Evolutionary conservation across 2,888 invertebrate genomes (phyloP).

Genomic region (Dryococelus australis): DNA sequence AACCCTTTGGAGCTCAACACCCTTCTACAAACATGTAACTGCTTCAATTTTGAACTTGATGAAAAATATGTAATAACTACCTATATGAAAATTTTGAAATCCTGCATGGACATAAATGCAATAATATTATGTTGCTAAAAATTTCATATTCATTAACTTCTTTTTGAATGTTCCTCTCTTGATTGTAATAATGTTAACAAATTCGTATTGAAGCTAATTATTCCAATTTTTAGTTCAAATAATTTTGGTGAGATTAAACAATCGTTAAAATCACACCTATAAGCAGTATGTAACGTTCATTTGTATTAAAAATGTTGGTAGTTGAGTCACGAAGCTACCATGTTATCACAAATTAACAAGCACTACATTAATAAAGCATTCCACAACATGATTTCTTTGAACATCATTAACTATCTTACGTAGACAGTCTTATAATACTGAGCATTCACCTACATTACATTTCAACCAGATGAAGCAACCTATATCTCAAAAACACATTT

Average conservation of each 20-base stretch:
- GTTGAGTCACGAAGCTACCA: background rate
- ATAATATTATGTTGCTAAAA: background rate
- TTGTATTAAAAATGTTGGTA: background rate
- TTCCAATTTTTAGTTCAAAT: background rate
- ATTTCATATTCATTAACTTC: too few species aligned
- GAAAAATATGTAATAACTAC: background rate
- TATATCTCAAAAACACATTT: background rate
- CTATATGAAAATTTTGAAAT: background rate
- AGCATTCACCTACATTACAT: constrained; percentile 9
- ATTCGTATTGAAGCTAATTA: too few species aligned
- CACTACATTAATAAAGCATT: background rate
- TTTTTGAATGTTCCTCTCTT: background rate
- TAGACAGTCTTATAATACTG: background rate
- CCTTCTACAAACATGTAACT: background rate
- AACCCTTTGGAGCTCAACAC: background rate
- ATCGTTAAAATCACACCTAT: background rate
- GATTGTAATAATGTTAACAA: background rate
- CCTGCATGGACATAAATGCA: background rate
- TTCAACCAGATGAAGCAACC: background rate
- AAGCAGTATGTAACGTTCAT: background rate
- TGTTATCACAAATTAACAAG: too few species aligned
- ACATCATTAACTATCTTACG: background rate
- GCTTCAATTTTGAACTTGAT: too few species aligned
- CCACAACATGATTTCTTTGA: background rate
- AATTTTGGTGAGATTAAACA: background rate